These are phyloP conservation scores for Picus viridis DNA, from an alignment of 2,797 vertebrate genomes.

Conservation along the genomic window DNA sequence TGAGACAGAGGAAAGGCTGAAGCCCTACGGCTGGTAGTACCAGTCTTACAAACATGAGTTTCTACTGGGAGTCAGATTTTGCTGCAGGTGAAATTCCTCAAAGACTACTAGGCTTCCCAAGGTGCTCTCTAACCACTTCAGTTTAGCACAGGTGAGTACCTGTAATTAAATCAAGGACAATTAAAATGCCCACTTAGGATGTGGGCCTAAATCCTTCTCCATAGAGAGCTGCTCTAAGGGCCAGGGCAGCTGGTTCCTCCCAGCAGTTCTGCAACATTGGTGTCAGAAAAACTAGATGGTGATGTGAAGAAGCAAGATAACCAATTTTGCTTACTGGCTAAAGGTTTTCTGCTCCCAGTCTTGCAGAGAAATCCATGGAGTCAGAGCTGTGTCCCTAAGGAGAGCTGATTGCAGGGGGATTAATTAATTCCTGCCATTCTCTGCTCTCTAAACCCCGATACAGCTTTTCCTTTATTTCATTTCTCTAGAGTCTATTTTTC, in stretches of 20 bases:
- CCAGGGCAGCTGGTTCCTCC: neutral
- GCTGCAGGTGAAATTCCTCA: neutral
- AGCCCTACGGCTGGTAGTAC: accelerated
- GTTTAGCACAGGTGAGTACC: neutral
- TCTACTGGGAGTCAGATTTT: neutral
- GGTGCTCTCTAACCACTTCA: neutral
- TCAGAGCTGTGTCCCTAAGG: neutral
- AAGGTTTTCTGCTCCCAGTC: neutral
- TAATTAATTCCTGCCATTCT: neutral
- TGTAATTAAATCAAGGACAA: neutral
- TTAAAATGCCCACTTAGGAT: neutral
- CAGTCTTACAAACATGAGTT: accelerated
- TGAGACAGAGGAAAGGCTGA: accelerated
- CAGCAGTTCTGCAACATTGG: neutral
- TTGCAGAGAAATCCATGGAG: neutral
- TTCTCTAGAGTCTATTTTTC: neutral
- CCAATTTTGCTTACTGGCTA: neutral
- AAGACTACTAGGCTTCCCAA: neutral
- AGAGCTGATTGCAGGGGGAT: neutral
- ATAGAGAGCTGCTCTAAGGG: accelerated
- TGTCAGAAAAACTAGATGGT: neutral
- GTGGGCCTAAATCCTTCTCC: neutral
- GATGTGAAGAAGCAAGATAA: neutral
- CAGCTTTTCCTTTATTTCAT: neutral
- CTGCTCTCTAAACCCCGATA: neutral